phyloP scores from a whole-genome alignment of 2,797 vertebrate genomes.

The Acipenser oxyrinchus region DNA sequence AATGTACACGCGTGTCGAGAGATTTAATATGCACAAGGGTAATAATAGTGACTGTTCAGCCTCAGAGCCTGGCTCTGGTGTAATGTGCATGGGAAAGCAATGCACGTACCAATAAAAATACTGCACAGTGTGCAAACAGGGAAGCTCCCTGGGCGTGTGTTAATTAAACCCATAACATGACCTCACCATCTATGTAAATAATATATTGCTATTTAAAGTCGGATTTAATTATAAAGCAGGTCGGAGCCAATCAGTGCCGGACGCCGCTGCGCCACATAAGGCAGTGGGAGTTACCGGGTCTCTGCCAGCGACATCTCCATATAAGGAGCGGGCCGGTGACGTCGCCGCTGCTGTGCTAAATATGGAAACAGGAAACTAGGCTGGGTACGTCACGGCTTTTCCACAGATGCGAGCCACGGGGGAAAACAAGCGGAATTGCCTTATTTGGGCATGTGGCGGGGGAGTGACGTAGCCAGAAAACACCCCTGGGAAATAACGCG shows the following conservation, averaged over 20 bases:
- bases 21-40: no score
- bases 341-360: slow-evolving; percentile 25
- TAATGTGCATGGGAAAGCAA: no score
- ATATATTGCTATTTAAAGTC: no score
- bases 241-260: not conserved
- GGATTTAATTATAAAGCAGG: not conserved
- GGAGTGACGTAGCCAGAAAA: slow-evolving; percentile 29
- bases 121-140: no score
- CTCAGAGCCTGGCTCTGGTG: no score
- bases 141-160: no score
- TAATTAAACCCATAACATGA: no score
- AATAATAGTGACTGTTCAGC: no score
- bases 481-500: slow-evolving; percentile 8
- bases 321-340: slow-evolving; percentile 49
- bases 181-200: no score
- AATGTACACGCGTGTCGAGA: no score
- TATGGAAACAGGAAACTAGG: slow-evolving; percentile 20
- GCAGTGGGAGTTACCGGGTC: slow-evolving; percentile 11
- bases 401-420: slow-evolving; percentile 42
- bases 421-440: slow-evolving; percentile 45
- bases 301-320: slow-evolving; percentile 46
- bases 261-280: not conserved
- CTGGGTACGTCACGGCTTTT: slow-evolving; percentile 52
- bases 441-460: slow-evolving; percentile 43
- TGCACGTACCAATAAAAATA: no score